Percentiles rank a stretch among this genome's conserved stretches.
Conservation (phyloP, 2,888 invertebrate genomes). For the Dermolepida albohirtum region DNA sequence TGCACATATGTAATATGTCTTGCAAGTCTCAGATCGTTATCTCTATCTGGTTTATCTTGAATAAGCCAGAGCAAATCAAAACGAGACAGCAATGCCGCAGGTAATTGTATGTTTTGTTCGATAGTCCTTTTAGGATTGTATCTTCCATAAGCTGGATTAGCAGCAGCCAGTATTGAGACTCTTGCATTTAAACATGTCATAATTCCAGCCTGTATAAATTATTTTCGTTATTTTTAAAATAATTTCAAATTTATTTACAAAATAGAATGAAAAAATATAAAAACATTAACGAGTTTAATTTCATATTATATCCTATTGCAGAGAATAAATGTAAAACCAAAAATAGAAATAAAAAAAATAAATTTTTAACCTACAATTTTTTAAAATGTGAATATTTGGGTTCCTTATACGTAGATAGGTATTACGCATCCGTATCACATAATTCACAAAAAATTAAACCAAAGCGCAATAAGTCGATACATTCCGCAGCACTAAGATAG, state of each 20-base stretch:
- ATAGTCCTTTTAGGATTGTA: constrained; percentile 96
- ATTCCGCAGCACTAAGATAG: too few relatives aligned
- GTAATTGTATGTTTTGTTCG: constrained; percentile 97
- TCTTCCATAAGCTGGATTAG: constrained; percentile 98
- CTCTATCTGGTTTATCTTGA: constrained; percentile 81
- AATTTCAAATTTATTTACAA: background rate
- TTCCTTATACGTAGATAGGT: too few relatives aligned
- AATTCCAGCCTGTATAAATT: constrained; percentile 85
- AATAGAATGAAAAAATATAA: too few relatives aligned
- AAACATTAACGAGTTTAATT: too few relatives aligned
- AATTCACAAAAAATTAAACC: too few relatives aligned
- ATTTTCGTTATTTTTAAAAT: constrained; percentile 7
- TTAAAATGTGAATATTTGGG: too few relatives aligned
- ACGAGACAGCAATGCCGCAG: constrained; percentile 95
- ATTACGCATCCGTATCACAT: too few relatives aligned
- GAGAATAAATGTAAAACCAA: too few relatives aligned
- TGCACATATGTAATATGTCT: constrained; percentile 99
- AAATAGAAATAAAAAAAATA: too few relatives aligned
- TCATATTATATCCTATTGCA: too few relatives aligned
- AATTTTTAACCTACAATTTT: too few relatives aligned
- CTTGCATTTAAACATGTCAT: constrained; percentile 98
- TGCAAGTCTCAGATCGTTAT: constrained; percentile 84
- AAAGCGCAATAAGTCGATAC: too few relatives aligned
- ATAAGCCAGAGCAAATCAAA: constrained; percentile 98
- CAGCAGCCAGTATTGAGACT: constrained; percentile 97